phyloP scores from a whole-genome alignment of 2,888 invertebrate species.

The Andricus quercusramuli region DNA sequence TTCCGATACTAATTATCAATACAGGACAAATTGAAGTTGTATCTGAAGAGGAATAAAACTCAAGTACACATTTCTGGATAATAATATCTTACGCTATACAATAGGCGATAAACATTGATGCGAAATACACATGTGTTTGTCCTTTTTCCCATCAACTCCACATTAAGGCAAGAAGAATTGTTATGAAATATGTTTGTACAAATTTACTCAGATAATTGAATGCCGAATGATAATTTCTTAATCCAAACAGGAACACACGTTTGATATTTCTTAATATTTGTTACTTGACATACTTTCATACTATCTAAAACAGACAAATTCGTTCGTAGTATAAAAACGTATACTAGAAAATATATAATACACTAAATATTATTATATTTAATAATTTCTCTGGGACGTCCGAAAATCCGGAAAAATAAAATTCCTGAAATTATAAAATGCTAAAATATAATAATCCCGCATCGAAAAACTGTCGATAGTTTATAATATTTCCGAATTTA shows the following conservation, averaged over 20 bases:
- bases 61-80: background rate
- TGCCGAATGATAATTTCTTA: background rate
- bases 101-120: background rate
- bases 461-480: no score
- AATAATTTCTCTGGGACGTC: no score
- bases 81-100: background rate
- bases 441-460: no score
- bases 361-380: no score
- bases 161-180: background rate
- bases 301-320: no score
- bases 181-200: slow-evolving; percentile 3
- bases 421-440: no score
- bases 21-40: background rate
- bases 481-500: no score
- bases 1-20: background rate
- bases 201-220: background rate
- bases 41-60: background rate
- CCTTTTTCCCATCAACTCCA: background rate
- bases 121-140: background rate
- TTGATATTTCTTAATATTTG: background rate
- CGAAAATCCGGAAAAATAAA: no score
- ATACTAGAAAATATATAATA: no score
- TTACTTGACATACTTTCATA: background rate
- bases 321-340: no score
- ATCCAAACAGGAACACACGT: background rate